Conservation (phyloP, 2,113 vertebrate genomes). For the Potamarius usumacintae region DNA sequence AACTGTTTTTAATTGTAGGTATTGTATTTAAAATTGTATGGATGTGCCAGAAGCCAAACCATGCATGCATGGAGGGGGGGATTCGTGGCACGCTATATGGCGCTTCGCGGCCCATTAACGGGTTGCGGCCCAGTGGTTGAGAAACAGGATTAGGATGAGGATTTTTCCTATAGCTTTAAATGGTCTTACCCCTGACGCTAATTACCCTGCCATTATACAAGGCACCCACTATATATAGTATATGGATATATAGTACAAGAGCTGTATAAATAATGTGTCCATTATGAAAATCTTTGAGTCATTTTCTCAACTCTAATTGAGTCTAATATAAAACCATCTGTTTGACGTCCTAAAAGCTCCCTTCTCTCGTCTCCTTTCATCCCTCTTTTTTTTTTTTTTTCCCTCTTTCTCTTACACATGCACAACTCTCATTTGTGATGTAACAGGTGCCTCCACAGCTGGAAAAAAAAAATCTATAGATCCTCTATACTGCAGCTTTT, state of each 20-base stretch:
- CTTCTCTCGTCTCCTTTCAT: neutral
- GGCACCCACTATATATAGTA: neutral
- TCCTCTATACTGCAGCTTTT: slow-evolving; percentile 35
- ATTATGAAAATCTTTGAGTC: neutral
- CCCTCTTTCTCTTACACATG: neutral
- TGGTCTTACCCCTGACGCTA: no score
- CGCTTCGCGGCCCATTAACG: no score
- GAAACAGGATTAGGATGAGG: neutral
- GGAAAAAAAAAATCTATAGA: slow-evolving; percentile 39
- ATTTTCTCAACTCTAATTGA: neutral
- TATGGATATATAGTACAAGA: neutral
- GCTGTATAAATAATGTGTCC: neutral
- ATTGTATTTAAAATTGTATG: no score
- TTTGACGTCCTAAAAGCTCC: neutral
- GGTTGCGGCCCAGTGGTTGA: no score
- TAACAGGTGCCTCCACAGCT: slow-evolving; percentile 49
- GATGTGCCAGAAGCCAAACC: no score
- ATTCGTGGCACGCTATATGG: no score
- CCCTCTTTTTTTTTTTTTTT: neutral
- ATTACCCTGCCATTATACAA: neutral
- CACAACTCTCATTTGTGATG: slow-evolving; percentile 28
- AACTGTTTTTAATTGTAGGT: no score
- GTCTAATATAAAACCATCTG: neutral
- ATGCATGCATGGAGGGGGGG: no score
- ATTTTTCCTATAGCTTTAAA: neutral